A percentile compares a stretch with the other conserved stretches of the same genome.
phyloP scores from a whole-genome alignment of 2,797 vertebrate genomes.

The Calcarius lapponicus region DNA sequence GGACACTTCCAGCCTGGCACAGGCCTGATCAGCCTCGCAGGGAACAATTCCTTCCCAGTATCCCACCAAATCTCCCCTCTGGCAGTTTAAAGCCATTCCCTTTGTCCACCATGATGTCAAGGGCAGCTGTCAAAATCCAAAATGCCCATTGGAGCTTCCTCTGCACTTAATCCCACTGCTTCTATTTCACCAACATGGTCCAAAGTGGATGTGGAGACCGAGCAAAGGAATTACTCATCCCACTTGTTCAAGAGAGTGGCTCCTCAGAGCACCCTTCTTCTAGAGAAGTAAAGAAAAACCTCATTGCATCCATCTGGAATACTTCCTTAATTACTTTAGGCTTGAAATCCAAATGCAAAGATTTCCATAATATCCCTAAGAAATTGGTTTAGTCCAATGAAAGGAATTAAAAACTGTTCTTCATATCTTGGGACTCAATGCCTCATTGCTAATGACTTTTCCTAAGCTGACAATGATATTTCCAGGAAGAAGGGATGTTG shows the following conservation, averaged over 20 bases:
- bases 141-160: not conserved
- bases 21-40: not conserved
- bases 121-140: not conserved
- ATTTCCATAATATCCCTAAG: not conserved
- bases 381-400: not conserved
- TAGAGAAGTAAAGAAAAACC: not conserved
- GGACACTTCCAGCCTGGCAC: not conserved
- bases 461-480: not conserved
- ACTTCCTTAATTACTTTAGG: not conserved
- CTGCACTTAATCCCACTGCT: not conserved
- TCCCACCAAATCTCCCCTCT: not conserved
- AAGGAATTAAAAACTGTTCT: not conserved
- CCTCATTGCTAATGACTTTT: not conserved
- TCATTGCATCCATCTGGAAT: not conserved
- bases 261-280: not conserved
- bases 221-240: not conserved
- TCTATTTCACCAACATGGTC: not conserved
- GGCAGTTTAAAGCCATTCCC: not conserved
- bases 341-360: not conserved
- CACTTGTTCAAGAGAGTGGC: not conserved
- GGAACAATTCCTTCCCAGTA: not conserved
- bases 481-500: not conserved
- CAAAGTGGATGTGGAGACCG: not conserved
- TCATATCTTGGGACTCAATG: rapidly evolving
- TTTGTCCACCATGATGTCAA: not conserved